Conservation (phyloP, 2,888 invertebrate species). For the Oscheius sp. region DNA sequence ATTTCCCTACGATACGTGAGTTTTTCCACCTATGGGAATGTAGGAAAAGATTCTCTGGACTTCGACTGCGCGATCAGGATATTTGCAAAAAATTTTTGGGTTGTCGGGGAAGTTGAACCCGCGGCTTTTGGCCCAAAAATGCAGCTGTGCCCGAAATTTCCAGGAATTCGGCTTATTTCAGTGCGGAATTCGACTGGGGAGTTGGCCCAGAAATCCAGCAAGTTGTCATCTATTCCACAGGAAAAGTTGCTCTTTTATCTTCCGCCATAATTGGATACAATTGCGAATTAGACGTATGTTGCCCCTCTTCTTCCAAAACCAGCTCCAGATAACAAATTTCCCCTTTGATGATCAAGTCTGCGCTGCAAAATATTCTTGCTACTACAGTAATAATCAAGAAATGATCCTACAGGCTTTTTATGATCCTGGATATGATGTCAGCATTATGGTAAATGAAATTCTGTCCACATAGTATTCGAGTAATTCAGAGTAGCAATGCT, state of each 20-base stretch:
- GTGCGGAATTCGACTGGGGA: slow-evolving; percentile 16
- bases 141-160: too few species aligned
- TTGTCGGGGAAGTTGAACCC: too few species aligned
- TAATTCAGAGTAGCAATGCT: slow-evolving; percentile 13
- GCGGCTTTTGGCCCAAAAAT: too few species aligned
- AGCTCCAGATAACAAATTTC: slow-evolving; percentile 27
- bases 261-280: slow-evolving; percentile 10
- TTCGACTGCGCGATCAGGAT: too few species aligned
- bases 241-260: background rate
- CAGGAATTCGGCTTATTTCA: background rate
- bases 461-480: background rate
- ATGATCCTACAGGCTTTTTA: background rate
- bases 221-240: slow-evolving; percentile 13
- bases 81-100: too few species aligned
- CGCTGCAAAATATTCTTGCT: slow-evolving; percentile 14
- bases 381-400: slow-evolving; percentile 20
- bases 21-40: background rate
- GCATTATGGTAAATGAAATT: slow-evolving; percentile 6
- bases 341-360: slow-evolving; percentile 32
- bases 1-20: slow-evolving; percentile 16
- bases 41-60: too few species aligned
- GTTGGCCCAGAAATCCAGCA: slow-evolving; percentile 13
- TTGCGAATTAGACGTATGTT: slow-evolving; percentile 29
- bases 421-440: slow-evolving; percentile 1
- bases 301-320: background rate